These are phyloP conservation scores for Eupithecia inturbata DNA, from an alignment of 2,888 invertebrate species.

Conservation along the genomic window DNA sequence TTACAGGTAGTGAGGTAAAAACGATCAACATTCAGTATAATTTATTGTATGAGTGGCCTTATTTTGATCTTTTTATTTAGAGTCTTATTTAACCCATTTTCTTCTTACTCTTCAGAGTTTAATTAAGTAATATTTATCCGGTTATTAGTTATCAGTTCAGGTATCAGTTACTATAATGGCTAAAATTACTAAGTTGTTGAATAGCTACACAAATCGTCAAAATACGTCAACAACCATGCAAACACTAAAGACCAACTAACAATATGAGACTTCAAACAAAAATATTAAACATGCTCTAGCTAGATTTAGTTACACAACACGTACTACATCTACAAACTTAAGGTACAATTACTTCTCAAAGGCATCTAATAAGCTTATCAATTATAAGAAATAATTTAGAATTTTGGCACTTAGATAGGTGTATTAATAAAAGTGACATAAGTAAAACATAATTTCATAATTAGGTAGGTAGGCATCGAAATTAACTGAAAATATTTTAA, in stretches of 20 bases:
- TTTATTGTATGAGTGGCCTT: background rate
- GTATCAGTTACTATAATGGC: background rate
- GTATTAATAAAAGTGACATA: background rate
- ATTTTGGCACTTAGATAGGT: conserved; percentile 3
- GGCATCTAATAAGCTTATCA: background rate
- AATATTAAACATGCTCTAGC: conserved; percentile 8
- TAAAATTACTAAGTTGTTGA: background rate
- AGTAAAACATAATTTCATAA: background rate
- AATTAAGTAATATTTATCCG: background rate
- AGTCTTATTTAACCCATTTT: background rate
- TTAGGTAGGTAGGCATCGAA: background rate
- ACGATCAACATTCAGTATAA: background rate
- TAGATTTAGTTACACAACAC: conserved; percentile 1
- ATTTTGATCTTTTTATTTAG: background rate
- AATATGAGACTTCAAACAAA: conserved; percentile 4
- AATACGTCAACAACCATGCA: background rate
- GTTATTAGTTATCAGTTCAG: no score
- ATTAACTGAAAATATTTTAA: background rate
- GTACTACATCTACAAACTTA: background rate
- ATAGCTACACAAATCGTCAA: background rate
- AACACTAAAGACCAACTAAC: background rate
- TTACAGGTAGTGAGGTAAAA: background rate
- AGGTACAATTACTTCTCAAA: background rate
- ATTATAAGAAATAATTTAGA: background rate
- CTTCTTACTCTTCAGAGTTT: background rate